These are phyloP conservation scores for Hermaeophaga mercurialis DNA, from an alignment of 2,888 invertebrate genomes.

Conservation along the genomic window DNA sequence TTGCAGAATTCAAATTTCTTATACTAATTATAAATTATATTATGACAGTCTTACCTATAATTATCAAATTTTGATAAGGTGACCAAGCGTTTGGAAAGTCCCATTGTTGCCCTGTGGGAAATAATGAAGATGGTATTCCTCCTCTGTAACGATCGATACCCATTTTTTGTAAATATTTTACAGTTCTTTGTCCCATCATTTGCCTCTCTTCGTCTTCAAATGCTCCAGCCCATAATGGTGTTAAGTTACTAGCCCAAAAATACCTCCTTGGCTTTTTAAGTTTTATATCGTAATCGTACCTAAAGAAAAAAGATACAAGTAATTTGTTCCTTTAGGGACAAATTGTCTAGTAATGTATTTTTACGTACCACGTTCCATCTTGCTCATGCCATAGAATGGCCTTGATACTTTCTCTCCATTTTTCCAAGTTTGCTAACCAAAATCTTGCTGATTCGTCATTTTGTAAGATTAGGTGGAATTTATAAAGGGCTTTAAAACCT, in stretches of 20 bases:
- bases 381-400: slow-evolving; percentile 78
- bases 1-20: too few species aligned
- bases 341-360: too few species aligned
- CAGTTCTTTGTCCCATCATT: slow-evolving; percentile 57
- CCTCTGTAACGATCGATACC: slow-evolving; percentile 59
- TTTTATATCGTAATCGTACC: slow-evolving; percentile 65
- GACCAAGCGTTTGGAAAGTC: slow-evolving; percentile 88
- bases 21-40: neutral
- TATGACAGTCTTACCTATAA: slow-evolving; percentile 60
- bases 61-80: slow-evolving; percentile 75
- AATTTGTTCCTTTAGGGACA: too few species aligned
- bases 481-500: slow-evolving; percentile 67
- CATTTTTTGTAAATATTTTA: slow-evolving; percentile 61
- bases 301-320: slow-evolving; percentile 23
- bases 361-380: slow-evolving; percentile 73
- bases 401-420: slow-evolving; percentile 67
- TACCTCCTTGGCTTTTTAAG: slow-evolving; percentile 63
- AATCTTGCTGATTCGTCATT: slow-evolving; percentile 59
- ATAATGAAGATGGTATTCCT: slow-evolving; percentile 71
- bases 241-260: slow-evolving; percentile 73
- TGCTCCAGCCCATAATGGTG: slow-evolving; percentile 72
- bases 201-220: slow-evolving; percentile 40
- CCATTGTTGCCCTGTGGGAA: slow-evolving; percentile 71
- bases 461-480: slow-evolving; percentile 63
- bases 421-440: slow-evolving; percentile 56